Evolutionary conservation across 1,140 invertebrate species (phyloP), one percentile per base, ranked within the genome.

Genomic region (Caligus rogercresseyi): DNA sequence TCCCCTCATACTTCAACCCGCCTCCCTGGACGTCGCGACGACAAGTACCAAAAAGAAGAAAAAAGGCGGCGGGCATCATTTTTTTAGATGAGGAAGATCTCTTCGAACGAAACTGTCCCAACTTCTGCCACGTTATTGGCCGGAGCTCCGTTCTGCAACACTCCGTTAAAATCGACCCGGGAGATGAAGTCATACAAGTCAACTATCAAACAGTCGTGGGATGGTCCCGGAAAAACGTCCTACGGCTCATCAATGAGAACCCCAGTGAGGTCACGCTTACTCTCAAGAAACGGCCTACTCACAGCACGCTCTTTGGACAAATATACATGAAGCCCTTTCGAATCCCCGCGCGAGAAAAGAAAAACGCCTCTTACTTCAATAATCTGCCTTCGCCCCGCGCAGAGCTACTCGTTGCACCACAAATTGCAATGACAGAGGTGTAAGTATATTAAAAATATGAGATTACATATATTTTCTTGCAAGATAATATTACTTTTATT

Each of bases 151-250:
- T 14, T 24, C 14, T 24, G 58, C 19, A 91, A 75, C 80, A 84
- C 24, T 86, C 84, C 70, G 86, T 84, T 0, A 88, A 88, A 76
- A 87, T 93, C 70, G 87, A 89, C 74, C 84, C 86, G 69, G 89
- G 89, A 1, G 89, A 93, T 75, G 89, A 93, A 77, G 87, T 94
- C 65, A 84, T 93, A 21, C 87, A 89, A 76, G 84, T 87, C 7
- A 89, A 89, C 74, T 87, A 89, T 73, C 86, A 89, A 72, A 90
- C 86, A 15, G 86, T 90, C n/a, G 85, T 88, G 65, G 87, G 86
- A 0, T 90, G 87, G 87, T 82, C 87, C 67, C 74, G 81, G 26
- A 85, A 86, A 69, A 85, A 85, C 67, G 80, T 90, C n/a, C 77
- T 87, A 55, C 75, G 80, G 64, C 75, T 85, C 18, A 79, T 89